phyloP scores from a whole-genome alignment of 2,113 vertebrate species.

The Callopanchax toddi region DNA sequence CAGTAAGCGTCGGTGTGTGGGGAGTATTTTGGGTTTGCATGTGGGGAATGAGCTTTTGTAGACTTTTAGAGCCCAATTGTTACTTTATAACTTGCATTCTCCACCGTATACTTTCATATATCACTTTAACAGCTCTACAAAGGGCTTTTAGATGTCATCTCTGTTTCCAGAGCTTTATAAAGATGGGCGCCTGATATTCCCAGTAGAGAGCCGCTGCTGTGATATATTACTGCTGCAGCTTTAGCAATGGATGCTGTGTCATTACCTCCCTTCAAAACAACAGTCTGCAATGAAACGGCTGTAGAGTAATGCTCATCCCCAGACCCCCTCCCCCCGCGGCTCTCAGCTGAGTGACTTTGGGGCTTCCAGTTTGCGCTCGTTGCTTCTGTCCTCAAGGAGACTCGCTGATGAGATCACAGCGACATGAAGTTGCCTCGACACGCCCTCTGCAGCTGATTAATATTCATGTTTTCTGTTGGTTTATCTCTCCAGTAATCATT shows the following conservation, averaged over 20 bases:
- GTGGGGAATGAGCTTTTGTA: constrained; percentile 11
- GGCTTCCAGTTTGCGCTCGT: constrained; percentile 7
- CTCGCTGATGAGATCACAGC: constrained; percentile 45
- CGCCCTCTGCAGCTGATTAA: constrained; percentile 44
- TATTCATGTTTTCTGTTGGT: constrained; percentile 58
- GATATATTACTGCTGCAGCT: constrained; percentile 36
- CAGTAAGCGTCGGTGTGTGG: not conserved
- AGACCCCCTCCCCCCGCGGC: not conserved
- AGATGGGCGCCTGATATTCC: constrained; percentile 52
- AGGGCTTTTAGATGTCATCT: constrained; percentile 58
- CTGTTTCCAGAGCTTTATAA: constrained; percentile 55
- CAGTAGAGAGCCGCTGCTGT: constrained; percentile 26
- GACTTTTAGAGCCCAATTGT: constrained; percentile 29
- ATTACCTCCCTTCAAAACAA: constrained; percentile 60
- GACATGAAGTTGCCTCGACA: constrained; percentile 18
- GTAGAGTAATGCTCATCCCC: constrained; percentile 10
- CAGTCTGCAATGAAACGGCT: constrained; percentile 3
- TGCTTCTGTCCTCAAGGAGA: constrained; percentile 44
- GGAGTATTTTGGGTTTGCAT: not conserved
- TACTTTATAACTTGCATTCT: constrained; percentile 31
- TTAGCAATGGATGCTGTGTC: constrained; percentile 35
- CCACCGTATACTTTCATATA: constrained; percentile 19
- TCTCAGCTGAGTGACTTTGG: constrained; percentile 10
- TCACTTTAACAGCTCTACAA: constrained; percentile 52
- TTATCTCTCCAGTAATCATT: constrained; percentile 32